Conservation (phyloP, 2,113 vertebrate species). For the Pelecanoides urinatrix region DNA sequence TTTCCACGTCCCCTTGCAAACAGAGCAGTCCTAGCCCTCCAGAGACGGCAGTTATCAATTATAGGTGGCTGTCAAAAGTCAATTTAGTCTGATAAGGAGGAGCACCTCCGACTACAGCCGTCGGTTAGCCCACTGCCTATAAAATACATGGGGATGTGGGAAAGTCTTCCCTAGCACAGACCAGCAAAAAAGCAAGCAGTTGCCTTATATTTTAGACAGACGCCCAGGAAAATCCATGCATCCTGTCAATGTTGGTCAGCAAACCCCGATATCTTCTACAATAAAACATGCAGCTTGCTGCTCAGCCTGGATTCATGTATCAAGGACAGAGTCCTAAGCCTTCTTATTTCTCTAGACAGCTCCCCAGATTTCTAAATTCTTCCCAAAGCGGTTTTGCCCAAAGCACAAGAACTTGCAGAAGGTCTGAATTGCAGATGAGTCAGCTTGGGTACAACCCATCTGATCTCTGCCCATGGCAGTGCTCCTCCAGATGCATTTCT, state of each 20-base stretch:
- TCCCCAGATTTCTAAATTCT: background rate
- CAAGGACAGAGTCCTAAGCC: background rate
- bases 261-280: background rate
- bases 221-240: background rate
- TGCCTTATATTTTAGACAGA: accelerated
- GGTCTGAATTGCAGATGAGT: background rate
- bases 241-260: accelerated
- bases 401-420: background rate
- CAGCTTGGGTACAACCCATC: background rate
- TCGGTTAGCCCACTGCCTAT: background rate
- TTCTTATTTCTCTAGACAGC: background rate
- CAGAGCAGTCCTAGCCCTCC: background rate
- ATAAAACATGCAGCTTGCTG: background rate
- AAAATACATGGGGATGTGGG: background rate
- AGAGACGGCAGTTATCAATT: background rate
- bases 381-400: accelerated
- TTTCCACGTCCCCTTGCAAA: background rate
- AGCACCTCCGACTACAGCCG: background rate
- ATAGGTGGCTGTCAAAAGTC: background rate
- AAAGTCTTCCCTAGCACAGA: background rate
- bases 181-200: background rate
- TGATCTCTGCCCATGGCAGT: accelerated
- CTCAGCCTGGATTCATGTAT: background rate
- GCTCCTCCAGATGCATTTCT: background rate
- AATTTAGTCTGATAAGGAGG: background rate